Conservation (phyloP, 2,113 vertebrate species). For the Equus quagga region DNA sequence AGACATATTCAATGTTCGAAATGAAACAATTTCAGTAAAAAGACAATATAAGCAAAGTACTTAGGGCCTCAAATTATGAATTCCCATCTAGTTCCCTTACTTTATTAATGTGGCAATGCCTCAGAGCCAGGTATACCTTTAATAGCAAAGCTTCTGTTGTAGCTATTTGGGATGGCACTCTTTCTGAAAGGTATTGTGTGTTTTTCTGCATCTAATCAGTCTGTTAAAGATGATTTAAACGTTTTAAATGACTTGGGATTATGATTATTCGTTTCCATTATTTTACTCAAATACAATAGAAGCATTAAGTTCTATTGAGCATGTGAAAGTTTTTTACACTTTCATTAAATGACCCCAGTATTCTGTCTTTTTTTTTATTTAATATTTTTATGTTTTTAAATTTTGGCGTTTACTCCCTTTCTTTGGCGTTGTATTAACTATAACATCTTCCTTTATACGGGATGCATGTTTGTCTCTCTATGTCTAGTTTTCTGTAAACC, state of each 20-base stretch:
- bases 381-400: not conserved
- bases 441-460: not conserved
- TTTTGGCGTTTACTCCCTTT: not conserved
- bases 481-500: not conserved
- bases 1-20: not conserved
- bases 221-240: not conserved
- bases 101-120: not conserved
- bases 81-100: not conserved
- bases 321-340: not conserved
- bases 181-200: not conserved
- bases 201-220: not conserved
- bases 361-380: not conserved
- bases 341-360: not conserved
- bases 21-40: not conserved
- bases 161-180: not conserved
- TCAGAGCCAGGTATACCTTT: not conserved
- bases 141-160: not conserved
- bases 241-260: not conserved
- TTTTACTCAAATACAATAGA: not conserved
- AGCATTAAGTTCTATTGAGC: not conserved
- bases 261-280: not conserved
- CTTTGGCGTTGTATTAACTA: not conserved
- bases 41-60: not conserved
- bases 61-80: not conserved
- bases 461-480: not conserved